Evolutionary conservation across 2,888 invertebrate species (phyloP), one percentile per base, ranked within the genome.

Genomic region (Rhagonycha fulva): DNA sequence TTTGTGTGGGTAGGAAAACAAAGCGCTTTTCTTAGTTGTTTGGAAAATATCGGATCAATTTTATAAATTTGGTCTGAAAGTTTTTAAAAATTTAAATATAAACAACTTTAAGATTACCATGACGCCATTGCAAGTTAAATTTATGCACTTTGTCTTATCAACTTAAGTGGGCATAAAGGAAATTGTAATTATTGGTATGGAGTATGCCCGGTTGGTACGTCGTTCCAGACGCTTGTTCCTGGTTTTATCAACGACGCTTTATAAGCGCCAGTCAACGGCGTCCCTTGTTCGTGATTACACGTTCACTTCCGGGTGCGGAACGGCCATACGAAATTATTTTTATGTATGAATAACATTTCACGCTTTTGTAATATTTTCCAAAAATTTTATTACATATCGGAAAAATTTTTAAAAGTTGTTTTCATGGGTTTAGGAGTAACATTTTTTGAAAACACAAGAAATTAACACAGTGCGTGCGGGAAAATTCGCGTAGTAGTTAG

Each of bases 191-290:
- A 66, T 62, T 69, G 30, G 62, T 62, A 69, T 68, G n/a, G 47
- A 74, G 66, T 68, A 60, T 68, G 62, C 71, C 62, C 60, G 70
- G 71, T 68, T 24, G 70, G 69, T 71, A 74, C 78, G 71, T 69
- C 74, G 78, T 71, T 76, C 78, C 79, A 78, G 79, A 28, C 79
- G 80, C 75, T 80, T 47, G 78, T 80, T 80, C 79, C 78, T 76
- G 47, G 79, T 77, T 82, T 84, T 84, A 84, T 82, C 83, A 84
- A 78, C 84, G 84, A 80, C 84, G 84, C 83, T 82, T 80, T 83
- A 28, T 68, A 68, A 68, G 84, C 85, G 85, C 83, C 85, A 85
- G 85, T 85, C 82, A 82, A 82, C 84, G 84, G 78, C 82, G 82
- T 81, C 84, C 82, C 79, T 81, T 80, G 83, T 78, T 77, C 79